Evolutionary conservation across 2,113 vertebrate genomes (phyloP).

Genomic region (Hippopotamus amphibius): DNA sequence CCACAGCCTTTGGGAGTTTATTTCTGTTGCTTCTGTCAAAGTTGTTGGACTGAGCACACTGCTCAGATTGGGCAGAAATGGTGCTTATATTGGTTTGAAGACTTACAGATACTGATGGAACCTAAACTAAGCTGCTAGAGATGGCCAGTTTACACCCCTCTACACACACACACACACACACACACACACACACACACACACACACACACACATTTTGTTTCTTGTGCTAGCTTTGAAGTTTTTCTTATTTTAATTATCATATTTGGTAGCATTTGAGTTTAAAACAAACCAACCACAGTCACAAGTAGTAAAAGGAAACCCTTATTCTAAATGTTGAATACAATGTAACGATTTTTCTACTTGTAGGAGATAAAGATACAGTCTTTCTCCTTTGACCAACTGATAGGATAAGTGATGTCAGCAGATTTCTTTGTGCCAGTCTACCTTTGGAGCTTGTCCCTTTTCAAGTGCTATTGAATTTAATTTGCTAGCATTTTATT

Average conservation of each 20-base stretch:
- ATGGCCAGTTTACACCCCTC: not conserved
- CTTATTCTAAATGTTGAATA: not conserved
- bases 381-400: not conserved
- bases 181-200: too few relatives aligned
- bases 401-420: not conserved
- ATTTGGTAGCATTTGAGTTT: conserved; percentile 21
- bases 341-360: not conserved
- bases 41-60: not conserved
- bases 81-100: not conserved
- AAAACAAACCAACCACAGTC: not conserved
- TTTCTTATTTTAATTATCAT: conserved; percentile 5
- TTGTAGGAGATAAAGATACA: not conserved
- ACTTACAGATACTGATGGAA: not conserved
- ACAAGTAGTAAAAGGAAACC: not conserved
- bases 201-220: not conserved
- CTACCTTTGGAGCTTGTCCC: not conserved
- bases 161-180: not conserved
- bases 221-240: conserved; percentile 11
- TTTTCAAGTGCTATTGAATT: not conserved
- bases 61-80: not conserved
- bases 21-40: not conserved
- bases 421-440: not conserved
- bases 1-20: not conserved
- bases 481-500: not conserved
- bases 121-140: not conserved